phyloP scores from a whole-genome alignment of 2,797 vertebrate genomes.

The Tangara arthus region DNA sequence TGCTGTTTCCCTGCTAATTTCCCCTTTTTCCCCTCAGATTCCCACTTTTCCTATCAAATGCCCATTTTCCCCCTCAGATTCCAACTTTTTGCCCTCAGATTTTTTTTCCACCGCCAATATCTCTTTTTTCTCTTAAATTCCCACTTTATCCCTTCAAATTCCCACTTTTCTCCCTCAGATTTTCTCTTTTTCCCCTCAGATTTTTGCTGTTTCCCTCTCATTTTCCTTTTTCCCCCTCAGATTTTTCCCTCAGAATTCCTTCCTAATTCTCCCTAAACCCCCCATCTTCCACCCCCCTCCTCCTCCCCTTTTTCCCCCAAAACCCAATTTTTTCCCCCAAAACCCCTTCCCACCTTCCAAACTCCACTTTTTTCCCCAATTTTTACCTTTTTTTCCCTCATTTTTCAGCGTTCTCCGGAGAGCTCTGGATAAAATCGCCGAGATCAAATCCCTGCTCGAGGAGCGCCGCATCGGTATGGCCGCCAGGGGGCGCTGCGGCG shows the following conservation, averaged over 20 bases:
- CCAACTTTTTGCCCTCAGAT: background rate
- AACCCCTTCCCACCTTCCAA: background rate
- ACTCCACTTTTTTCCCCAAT: fast-evolving
- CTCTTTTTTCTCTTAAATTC: too few relatives aligned
- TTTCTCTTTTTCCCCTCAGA: too few relatives aligned
- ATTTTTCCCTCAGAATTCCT: background rate
- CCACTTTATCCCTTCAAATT: too few relatives aligned
- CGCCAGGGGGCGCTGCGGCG: background rate
- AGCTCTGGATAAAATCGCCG: background rate
- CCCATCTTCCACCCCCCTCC: too few relatives aligned
- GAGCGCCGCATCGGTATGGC: background rate
- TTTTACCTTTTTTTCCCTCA: background rate
- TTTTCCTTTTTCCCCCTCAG: too few relatives aligned
- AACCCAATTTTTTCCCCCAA: background rate
- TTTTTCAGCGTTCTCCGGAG: background rate
- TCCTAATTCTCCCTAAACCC: too few relatives aligned
- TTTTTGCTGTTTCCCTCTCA: too few relatives aligned
- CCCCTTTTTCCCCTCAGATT: too few relatives aligned
- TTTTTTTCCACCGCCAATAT: too few relatives aligned
- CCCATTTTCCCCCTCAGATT: background rate
- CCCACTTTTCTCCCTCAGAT: too few relatives aligned
- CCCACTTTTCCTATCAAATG: too few relatives aligned
- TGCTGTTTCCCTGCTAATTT: too few relatives aligned
- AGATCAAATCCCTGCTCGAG: background rate
- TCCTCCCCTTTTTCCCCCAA: background rate